These are phyloP conservation scores for Cinclus mexicanus DNA, from an alignment of 2,113 vertebrate species.

Conservation along the genomic window DNA sequence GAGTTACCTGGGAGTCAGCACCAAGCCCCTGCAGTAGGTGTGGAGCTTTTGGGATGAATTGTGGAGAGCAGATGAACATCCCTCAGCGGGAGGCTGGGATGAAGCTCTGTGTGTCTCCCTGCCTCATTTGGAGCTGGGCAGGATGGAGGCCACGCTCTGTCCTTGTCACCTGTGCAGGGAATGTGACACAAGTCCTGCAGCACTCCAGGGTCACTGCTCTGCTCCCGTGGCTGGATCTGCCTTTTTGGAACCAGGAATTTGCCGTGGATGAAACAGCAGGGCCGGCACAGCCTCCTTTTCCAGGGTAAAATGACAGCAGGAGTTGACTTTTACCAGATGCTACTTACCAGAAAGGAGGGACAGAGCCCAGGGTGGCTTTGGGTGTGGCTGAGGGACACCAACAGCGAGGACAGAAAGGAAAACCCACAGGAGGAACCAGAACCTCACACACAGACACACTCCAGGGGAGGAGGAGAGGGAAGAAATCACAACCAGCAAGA, in stretches of 20 bases:
- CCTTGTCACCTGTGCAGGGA: neutral
- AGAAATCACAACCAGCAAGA: slow-evolving; percentile 32
- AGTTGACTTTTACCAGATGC: neutral
- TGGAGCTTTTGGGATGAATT: neutral
- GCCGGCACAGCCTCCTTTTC: neutral
- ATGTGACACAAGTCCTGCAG: neutral
- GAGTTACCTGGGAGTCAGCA: neutral
- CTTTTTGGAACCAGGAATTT: neutral
- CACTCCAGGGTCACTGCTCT: neutral
- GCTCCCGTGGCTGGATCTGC: neutral
- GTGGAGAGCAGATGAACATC: neutral
- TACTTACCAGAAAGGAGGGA: neutral
- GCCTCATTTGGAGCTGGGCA: neutral
- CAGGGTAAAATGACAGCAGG: neutral
- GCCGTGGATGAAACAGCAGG: neutral
- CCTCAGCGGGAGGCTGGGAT: neutral
- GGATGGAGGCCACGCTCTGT: neutral
- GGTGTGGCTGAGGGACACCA: neutral
- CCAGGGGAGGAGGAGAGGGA: neutral
- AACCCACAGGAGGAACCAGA: neutral
- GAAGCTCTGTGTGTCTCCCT: neutral
- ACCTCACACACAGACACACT: slow-evolving; percentile 32
- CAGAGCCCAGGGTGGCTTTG: neutral
- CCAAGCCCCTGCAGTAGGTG: fast-evolving
- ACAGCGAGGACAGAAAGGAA: neutral